These are phyloP conservation scores for Sesamia nonagrioides DNA, from an alignment of 1,140 invertebrate species.

Conservation along the genomic window DNA sequence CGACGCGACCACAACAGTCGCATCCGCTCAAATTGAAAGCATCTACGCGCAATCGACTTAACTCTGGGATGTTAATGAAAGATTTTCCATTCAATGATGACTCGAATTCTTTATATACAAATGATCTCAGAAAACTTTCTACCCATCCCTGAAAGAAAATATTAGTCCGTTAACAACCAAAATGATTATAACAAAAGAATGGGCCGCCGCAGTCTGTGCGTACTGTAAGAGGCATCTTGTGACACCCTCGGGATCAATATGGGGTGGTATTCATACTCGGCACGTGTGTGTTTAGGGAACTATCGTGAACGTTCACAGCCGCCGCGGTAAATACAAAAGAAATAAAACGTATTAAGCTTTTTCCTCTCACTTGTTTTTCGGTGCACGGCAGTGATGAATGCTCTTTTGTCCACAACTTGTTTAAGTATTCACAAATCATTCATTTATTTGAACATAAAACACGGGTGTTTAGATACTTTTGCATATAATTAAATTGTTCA, in stretches of 20 bases:
- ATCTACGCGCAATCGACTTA: background rate
- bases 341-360: background rate
- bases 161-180: background rate
- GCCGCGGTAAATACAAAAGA: background rate
- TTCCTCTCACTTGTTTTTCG: too few species aligned
- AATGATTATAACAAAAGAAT: conserved; percentile 5
- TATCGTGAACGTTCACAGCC: background rate
- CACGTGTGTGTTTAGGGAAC: conserved; percentile 2
- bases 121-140: background rate
- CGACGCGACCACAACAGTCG: background rate
- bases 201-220: background rate
- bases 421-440: too few species aligned
- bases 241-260: conserved; percentile 12
- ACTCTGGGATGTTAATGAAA: background rate
- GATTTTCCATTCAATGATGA: background rate
- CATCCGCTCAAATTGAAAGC: background rate
- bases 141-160: background rate
- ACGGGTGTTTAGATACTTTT: too few species aligned
- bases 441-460: too few species aligned
- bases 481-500: too few species aligned
- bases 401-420: too few species aligned
- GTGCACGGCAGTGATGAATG: too few species aligned
- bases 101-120: background rate
- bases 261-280: conserved; percentile 8
- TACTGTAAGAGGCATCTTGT: background rate